Evolutionary conservation across 2,113 vertebrate genomes (phyloP).

Genomic region (Corvus hawaiiensis): DNA sequence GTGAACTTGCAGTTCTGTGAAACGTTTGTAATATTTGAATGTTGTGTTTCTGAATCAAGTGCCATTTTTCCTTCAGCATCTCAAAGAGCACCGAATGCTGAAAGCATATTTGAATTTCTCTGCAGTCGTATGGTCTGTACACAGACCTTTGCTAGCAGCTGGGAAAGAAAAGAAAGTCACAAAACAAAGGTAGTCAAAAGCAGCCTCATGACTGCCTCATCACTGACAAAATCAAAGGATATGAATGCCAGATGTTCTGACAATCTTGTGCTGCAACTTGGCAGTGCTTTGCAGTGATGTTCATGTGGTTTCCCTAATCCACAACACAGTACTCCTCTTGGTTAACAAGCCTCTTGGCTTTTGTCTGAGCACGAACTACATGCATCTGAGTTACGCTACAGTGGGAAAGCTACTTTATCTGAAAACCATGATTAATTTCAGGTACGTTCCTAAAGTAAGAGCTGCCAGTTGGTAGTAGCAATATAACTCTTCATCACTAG

Average conservation of each 20-base stretch:
- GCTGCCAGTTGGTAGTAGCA: neutral
- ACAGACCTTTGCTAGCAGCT: neutral
- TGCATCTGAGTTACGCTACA: neutral
- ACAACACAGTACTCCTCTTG: rapidly evolving
- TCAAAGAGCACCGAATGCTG: neutral
- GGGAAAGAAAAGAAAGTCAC: neutral
- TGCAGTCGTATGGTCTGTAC: neutral
- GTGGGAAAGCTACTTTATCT: neutral
- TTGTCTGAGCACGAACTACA: neutral
- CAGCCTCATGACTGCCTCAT: neutral
- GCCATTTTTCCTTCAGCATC: neutral
- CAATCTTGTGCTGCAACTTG: neutral
- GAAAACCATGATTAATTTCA: neutral
- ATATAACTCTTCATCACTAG: neutral
- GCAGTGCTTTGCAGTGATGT: neutral
- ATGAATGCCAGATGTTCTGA: neutral
- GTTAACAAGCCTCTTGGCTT: neutral
- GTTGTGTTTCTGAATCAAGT: neutral
- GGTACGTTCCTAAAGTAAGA: neutral
- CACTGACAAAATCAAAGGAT: neutral
- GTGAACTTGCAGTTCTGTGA: neutral
- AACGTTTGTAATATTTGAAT: neutral
- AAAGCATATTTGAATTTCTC: neutral
- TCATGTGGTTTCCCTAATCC: neutral
- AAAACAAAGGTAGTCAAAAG: neutral